Percentiles rank a stretch among this genome's conserved stretches.
Evolutionary conservation across 1,140 invertebrate genomes (phyloP).

Genomic region (Popillia japonica): DNA sequence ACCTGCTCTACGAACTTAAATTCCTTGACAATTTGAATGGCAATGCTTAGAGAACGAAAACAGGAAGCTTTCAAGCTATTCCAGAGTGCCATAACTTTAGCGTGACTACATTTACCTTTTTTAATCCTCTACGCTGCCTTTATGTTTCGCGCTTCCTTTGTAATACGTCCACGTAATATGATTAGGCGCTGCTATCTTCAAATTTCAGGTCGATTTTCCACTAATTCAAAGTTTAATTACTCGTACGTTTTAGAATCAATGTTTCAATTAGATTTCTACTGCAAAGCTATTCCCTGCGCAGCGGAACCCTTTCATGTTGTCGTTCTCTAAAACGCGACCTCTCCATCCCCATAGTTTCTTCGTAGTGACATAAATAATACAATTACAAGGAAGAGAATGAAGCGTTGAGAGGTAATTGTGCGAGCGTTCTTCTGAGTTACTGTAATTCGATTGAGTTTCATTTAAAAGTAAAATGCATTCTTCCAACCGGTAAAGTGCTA

Average conservation of each 20-base stretch:
- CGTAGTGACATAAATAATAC: not conserved
- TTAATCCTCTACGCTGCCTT: not conserved
- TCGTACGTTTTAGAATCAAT: slow-evolving; percentile 8
- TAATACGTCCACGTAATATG: not conserved
- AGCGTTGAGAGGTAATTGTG: not conserved
- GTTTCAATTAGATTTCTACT: not conserved
- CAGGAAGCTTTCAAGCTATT: not conserved
- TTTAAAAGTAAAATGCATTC: slow-evolving; percentile 14
- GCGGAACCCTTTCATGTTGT: slow-evolving; percentile 18
- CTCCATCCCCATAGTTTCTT: not conserved
- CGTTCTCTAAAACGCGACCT: slow-evolving; percentile 4
- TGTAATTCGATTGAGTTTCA: slow-evolving; percentile 3
- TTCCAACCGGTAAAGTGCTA: not conserved
- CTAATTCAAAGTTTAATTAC: slow-evolving; percentile 10
- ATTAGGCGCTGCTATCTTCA: not conserved
- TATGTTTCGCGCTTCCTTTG: not conserved
- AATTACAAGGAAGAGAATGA: not conserved
- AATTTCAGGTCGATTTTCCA: not conserved
- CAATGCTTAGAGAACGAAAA: not conserved
- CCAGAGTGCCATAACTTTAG: not conserved
- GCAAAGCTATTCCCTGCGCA: slow-evolving; percentile 1
- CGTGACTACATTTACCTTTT: not conserved
- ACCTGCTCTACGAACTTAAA: too few species aligned
- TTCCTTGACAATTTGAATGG: too few species aligned
- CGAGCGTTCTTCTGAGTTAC: not conserved